Evolutionary conservation across 2,797 vertebrate genomes (phyloP).

Genomic region (Anniella stebbinsi): DNA sequence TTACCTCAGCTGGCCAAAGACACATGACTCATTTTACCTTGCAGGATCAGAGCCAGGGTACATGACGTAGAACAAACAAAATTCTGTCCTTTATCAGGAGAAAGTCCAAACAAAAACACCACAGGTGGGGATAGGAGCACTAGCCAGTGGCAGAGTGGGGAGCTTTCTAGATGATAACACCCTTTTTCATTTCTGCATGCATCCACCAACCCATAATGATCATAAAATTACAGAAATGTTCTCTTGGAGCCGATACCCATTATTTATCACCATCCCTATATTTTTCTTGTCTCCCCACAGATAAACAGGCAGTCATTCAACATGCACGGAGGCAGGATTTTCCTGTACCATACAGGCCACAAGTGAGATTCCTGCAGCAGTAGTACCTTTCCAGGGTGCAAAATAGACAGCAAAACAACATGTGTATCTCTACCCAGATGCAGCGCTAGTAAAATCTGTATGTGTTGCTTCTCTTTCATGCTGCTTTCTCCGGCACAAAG

Average conservation of each 20-base stretch:
- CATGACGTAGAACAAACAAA: background rate
- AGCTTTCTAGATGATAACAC: background rate
- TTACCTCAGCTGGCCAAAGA: background rate
- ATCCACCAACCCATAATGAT: background rate
- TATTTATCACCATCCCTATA: background rate
- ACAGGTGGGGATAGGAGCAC: background rate
- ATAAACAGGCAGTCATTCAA: background rate
- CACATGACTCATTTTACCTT: background rate
- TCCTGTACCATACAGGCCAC: background rate
- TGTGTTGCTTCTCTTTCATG: background rate
- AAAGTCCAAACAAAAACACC: background rate
- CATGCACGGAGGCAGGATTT: background rate
- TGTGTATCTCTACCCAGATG: background rate
- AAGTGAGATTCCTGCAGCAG: background rate
- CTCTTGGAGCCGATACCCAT: background rate
- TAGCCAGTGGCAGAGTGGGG: background rate
- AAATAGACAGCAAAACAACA: background rate
- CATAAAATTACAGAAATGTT: background rate
- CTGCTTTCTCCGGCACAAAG: background rate
- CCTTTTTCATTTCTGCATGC: background rate
- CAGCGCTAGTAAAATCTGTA: background rate
- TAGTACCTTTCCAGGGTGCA: background rate
- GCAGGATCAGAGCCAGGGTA: background rate
- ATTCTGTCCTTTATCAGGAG: background rate
- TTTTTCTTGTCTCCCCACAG: background rate